Evolutionary conservation across 2,888 invertebrate species (phyloP).

Genomic region (Dichetophora obliterata): DNA sequence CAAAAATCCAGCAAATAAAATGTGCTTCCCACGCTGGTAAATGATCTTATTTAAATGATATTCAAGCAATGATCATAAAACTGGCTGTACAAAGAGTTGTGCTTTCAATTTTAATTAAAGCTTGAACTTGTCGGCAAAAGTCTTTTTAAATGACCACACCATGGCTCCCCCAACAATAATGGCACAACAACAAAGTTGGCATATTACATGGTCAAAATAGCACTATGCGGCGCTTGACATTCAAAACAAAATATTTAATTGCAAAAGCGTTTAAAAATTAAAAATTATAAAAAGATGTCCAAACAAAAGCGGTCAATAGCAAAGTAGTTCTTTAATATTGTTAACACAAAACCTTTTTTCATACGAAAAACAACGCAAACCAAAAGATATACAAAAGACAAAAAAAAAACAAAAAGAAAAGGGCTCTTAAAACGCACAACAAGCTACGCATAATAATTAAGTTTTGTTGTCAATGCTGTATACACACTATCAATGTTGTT

Average conservation of each 20-base stretch:
- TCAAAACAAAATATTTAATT: conserved; percentile 36
- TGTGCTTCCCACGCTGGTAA: conserved; percentile 46
- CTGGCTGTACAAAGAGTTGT: conserved; percentile 19
- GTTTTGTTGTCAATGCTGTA: not conserved
- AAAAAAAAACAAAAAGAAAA: conserved; percentile 6
- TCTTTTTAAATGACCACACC: not conserved
- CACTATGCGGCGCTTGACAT: conserved; percentile 4
- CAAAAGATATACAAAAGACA: not conserved
- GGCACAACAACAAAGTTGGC: conserved; percentile 7
- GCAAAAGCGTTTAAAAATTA: conserved; percentile 33
- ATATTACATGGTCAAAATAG: not conserved
- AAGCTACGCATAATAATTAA: conserved; percentile 45
- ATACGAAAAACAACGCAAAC: not conserved
- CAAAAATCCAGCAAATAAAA: not conserved
- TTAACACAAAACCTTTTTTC: conserved; percentile 6
- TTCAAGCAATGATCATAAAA: not conserved
- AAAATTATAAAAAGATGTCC: not conserved
- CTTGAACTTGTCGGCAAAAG: conserved; percentile 21
- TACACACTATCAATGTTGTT: not conserved
- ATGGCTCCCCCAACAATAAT: not conserved
- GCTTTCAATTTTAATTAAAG: conserved; percentile 46
- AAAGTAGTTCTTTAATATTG: too few species aligned
- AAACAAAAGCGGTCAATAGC: not conserved
- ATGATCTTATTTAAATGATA: conserved; percentile 37
- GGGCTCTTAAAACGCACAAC: conserved; percentile 31